Base-by-base conservation (phyloP, 2,113 vertebrate genomes). In the Ibidorhyncha struthersii region DNA sequence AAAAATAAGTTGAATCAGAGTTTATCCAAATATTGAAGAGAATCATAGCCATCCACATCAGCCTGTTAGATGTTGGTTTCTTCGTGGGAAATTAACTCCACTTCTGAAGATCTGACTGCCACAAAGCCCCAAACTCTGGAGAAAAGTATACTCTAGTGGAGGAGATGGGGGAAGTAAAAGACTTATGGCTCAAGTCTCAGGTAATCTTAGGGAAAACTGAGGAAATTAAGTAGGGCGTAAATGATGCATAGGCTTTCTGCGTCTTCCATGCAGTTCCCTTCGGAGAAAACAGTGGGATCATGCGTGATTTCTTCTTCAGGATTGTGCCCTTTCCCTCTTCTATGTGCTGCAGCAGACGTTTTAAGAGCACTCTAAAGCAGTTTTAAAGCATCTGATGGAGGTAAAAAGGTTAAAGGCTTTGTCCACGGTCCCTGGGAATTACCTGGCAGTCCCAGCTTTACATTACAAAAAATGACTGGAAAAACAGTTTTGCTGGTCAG, bases 11-110 rank as follows among this genome's bases (percentile, higher is more conserved):
- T 96, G 95, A 92, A 89, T 73, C 58, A 63, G 87, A 97, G 90
- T 97, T 98, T 96, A 96, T 88, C 90, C 82, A 96, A 97, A 96
- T 96, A 93, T n/a, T 96, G 83, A 62, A 67, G 94, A 85, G 76
- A 91, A 94, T 73, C 8, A 6, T 49, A 90, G 52, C 87, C 40
- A 49, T 96, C 76, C 84, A 27, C 34, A 49, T 82, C 76, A 80
- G 38, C 32, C 73, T 81, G 27, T 61, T 55, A 36, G 70, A 32
- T 95, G 72, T 65, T 83, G 56, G 61, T 53, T 80, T 91, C 82
- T 82, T 61, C 0, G 5, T 78, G 82, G 81, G 94, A 95, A 93
- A 67, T 65, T 40, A 70, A 58, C 71, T 91, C 90, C 19, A 16
- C 18, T 95, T 78, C 73, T 89, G 93, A 93, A 82, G 79, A 71